Percentiles rank a stretch among this genome's conserved stretches.
Evolutionary conservation across 2,888 invertebrate species (phyloP).

Genomic region (Xestoiulus laeticollis): DNA sequence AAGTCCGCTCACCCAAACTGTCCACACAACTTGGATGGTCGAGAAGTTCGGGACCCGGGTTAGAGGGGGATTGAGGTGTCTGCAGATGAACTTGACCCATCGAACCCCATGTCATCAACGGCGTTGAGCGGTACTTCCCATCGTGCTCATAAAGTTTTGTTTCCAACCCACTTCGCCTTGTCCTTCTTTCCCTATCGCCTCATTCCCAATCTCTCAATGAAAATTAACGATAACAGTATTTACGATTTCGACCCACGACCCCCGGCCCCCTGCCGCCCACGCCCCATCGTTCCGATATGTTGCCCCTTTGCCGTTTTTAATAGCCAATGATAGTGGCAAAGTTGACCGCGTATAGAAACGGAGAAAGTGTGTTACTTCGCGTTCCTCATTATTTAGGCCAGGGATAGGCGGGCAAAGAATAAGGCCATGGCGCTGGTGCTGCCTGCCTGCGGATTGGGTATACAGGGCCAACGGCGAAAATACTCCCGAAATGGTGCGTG

Average conservation of each 20-base stretch:
- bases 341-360: not conserved
- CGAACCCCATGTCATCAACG: not conserved
- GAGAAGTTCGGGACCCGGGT: no score
- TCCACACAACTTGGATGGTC: no score
- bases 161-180: not conserved
- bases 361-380: conserved; percentile 28
- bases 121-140: not conserved
- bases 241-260: not conserved
- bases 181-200: not conserved
- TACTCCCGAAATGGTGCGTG: not conserved
- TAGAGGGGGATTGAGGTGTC: no score
- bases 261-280: not conserved
- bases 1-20: no score
- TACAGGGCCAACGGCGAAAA: conserved; percentile 2
- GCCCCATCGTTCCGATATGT: not conserved
- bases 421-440: not conserved
- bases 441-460: not conserved
- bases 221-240: not conserved
- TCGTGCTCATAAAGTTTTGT: not conserved
- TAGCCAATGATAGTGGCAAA: not conserved
- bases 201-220: not conserved
- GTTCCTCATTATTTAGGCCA: not conserved
- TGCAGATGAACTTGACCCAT: not conserved
- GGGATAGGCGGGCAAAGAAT: conserved; percentile 37
- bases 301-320: conserved; percentile 10